Evolutionary conservation across 2,888 invertebrate genomes (phyloP).

Genomic region (Timema cristinae): DNA sequence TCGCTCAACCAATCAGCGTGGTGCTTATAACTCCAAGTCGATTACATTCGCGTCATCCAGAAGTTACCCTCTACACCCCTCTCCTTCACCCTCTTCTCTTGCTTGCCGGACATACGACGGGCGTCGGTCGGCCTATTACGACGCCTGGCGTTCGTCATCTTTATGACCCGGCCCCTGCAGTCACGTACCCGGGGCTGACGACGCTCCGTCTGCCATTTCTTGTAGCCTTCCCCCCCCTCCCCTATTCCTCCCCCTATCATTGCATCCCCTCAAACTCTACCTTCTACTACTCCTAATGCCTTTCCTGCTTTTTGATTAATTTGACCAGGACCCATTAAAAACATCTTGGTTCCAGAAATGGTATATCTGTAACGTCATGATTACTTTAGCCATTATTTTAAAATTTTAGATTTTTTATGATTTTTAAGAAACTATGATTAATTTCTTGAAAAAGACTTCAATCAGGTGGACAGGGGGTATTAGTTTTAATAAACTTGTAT

Average conservation of each 20-base stretch:
- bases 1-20: not conserved
- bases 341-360: not conserved
- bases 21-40: constrained; percentile 2
- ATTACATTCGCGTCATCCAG: constrained; percentile 11
- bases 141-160: constrained; percentile 10
- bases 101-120: not conserved
- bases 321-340: not conserved
- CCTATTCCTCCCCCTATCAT: too few species aligned
- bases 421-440: too few species aligned
- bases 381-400: too few species aligned
- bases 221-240: not conserved
- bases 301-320: constrained; percentile 2
- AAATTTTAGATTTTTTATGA: too few species aligned
- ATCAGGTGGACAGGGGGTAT: too few species aligned
- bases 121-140: constrained; percentile 9
- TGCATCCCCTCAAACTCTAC: too few species aligned
- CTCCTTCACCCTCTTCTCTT: not conserved
- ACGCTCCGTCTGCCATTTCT: constrained; percentile 13
- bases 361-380: too few species aligned
- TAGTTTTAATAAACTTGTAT: too few species aligned
- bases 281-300: too few species aligned
- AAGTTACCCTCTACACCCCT: not conserved
- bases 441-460: too few species aligned
- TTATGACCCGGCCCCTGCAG: constrained; percentile 1
- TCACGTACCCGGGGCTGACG: constrained; percentile 4